Evolutionary conservation across 2,113 vertebrate species (phyloP).

Genomic region (Cavia aperea): DNA sequence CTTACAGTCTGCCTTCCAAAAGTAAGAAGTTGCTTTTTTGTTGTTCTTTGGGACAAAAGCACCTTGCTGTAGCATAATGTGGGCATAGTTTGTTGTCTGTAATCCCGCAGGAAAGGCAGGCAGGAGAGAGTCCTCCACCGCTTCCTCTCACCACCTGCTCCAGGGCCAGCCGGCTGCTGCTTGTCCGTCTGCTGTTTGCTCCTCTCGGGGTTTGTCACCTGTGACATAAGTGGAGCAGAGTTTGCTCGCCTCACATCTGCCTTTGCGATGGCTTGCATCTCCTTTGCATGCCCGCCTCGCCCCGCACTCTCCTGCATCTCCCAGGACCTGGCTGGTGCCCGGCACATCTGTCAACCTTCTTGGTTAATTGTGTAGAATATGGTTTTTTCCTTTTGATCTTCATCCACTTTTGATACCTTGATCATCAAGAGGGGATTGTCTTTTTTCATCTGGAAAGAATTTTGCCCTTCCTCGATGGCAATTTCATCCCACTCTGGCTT

Average conservation of each 20-base stretch:
- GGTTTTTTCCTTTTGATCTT: neutral
- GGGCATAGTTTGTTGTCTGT: neutral
- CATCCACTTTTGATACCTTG: neutral
- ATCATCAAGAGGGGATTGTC: neutral
- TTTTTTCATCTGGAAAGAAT: neutral
- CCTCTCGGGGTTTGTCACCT: neutral
- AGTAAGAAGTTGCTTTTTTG: neutral
- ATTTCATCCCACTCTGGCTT: neutral
- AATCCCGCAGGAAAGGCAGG: too few species aligned
- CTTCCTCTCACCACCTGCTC: neutral
- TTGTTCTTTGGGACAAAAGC: neutral
- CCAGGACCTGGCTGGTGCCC: neutral
- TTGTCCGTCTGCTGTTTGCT: neutral
- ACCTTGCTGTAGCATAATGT: accelerated
- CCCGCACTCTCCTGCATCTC: neutral
- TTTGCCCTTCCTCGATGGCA: neutral
- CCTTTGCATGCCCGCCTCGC: too few species aligned
- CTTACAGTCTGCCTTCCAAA: neutral
- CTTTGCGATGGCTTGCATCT: neutral
- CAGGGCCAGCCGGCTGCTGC: neutral
- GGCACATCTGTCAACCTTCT: neutral
- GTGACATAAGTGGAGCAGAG: neutral
- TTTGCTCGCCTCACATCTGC: neutral
- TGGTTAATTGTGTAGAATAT: neutral
- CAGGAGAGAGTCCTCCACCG: neutral